A percentile compares a stretch with the other conserved stretches of the same genome.
phyloP scores from a whole-genome alignment of 1,140 invertebrate genomes.

The Cyrtorhinus lividipennis region DNA sequence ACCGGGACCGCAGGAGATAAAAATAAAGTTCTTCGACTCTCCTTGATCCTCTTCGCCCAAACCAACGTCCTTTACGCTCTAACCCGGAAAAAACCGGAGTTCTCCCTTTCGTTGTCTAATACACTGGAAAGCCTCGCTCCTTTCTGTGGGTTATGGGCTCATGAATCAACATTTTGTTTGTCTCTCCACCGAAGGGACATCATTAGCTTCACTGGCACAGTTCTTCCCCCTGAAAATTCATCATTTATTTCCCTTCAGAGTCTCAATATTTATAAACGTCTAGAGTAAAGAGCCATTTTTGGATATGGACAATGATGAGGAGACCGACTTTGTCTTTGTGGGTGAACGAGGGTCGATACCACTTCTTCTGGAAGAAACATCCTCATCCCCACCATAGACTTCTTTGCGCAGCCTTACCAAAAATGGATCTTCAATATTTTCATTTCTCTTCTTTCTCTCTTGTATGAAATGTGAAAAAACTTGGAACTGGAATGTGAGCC shows the following conservation, averaged over 20 bases:
- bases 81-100: background rate
- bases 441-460: no score
- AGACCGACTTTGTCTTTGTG: background rate
- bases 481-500: no score
- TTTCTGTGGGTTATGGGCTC: background rate
- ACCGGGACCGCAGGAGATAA: background rate
- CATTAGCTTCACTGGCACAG: background rate
- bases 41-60: background rate
- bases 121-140: background rate
- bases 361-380: background rate
- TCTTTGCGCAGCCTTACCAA: no score
- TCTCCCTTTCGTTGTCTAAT: background rate
- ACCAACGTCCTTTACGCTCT: background rate
- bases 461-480: no score
- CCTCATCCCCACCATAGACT: background rate
- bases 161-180: background rate
- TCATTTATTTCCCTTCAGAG: background rate
- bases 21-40: background rate
- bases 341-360: background rate
- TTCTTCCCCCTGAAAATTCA: background rate
- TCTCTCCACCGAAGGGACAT: background rate
- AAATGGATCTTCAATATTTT: no score
- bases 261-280: background rate
- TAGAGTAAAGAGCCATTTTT: no score
- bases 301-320: no score